Conservation (phyloP, 1,140 invertebrate species). For the Teleopsis dalmanni region DNA sequence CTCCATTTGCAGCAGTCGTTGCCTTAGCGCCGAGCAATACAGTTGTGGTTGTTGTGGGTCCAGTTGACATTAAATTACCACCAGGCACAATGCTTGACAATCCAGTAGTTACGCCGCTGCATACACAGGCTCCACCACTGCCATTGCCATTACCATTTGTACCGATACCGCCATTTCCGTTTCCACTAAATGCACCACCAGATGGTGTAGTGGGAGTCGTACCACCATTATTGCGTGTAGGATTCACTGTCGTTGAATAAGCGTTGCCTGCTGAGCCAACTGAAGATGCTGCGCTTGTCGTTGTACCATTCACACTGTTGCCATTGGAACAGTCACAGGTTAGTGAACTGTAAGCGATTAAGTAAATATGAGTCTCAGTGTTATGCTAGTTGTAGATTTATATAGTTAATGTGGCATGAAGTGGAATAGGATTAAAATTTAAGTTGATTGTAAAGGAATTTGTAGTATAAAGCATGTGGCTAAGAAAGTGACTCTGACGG, state of each 20-base stretch:
- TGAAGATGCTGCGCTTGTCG: slow-evolving; percentile 15
- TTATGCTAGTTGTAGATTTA: too few species aligned
- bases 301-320: slow-evolving; percentile 49
- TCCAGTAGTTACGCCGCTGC: slow-evolving; percentile 13
- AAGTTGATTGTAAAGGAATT: too few species aligned
- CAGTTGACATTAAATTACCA: slow-evolving; percentile 40
- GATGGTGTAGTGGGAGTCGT: slow-evolving; percentile 38
- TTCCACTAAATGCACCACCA: slow-evolving; percentile 34
- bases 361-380: too few species aligned
- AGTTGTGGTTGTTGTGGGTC: slow-evolving; percentile 40
- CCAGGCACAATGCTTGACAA: slow-evolving; percentile 30
- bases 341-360: slow-evolving; percentile 24
- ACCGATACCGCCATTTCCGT: slow-evolving; percentile 30
- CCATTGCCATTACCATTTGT: slow-evolving; percentile 40
- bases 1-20: slow-evolving; percentile 25
- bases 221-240: slow-evolving; percentile 39
- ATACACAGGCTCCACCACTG: slow-evolving; percentile 10
- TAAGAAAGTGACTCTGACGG: not conserved
- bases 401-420: too few species aligned
- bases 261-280: slow-evolving; percentile 21
- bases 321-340: slow-evolving; percentile 47
- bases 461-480: too few species aligned
- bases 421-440: too few species aligned
- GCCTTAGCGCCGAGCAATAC: slow-evolving; percentile 35
- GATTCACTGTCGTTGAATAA: slow-evolving; percentile 41